Evolutionary conservation across 2,113 vertebrate genomes (phyloP), one percentile per base, ranked within the genome.

Genomic region (Microcebus lehilahytsara): DNA sequence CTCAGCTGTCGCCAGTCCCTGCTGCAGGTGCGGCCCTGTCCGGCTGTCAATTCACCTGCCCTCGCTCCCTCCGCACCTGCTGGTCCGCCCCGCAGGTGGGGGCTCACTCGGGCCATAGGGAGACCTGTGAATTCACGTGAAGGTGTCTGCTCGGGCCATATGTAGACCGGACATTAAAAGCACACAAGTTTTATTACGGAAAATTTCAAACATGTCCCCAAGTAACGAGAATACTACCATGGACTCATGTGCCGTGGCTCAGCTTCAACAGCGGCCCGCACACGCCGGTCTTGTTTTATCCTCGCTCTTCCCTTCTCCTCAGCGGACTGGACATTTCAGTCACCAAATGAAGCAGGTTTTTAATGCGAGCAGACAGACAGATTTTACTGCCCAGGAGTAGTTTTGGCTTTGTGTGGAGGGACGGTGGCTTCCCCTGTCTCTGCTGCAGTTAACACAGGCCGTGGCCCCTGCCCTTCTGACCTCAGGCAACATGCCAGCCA

Each of bases 201-300:
- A 37, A 81, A 84, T 56, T 71, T 72, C 53, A 5, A 72, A 64
- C 6, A 2, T 7, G 56, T 27, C 6, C 27, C 34, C 22, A 37
- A 30, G 37, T 42, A 40, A 53, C 22, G 79, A 74, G 46, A 81
- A 72, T 23, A 6, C 46, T 40, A 0, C 9, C 11, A 5, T 2
- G 2, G 12, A 46, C 40, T 19, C 14, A 2, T 16, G n/a, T 3
- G 30, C n/a, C 69, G 5, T 9, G 2, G 6, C 67, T 66, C 1
- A 37, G 25, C 14, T 19, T 46, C 19, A 0, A 10, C 14, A 10
- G 58, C 32, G 32, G 32, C 9, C 51, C 62, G 10, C 66, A 5
- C 22, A 2, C 0, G 64, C 19, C 58, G 14, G 27, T 37, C 34
- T 78, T 22, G 19, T 40, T 64, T 74, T 40, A 62, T 42, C 30